phyloP scores from a whole-genome alignment of 2,888 invertebrate genomes.

The Didymodactylos carnosus region DNA sequence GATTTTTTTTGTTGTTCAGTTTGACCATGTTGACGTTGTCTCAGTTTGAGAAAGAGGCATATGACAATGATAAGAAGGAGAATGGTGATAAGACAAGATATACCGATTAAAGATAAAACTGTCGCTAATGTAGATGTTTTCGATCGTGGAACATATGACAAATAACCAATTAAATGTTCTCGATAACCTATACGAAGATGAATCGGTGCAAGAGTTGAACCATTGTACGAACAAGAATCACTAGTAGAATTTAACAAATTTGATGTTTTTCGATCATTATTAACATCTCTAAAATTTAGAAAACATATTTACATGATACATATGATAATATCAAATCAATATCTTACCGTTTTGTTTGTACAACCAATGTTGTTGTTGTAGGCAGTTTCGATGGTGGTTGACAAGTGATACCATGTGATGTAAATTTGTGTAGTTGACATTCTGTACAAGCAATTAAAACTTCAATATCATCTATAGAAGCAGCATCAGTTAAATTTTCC shows the following conservation, averaged over 20 bases:
- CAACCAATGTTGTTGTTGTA: neutral
- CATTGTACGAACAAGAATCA: neutral
- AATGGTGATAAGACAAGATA: neutral
- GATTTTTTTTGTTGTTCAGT: neutral
- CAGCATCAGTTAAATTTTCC: neutral
- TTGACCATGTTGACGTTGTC: no score
- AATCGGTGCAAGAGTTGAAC: neutral
- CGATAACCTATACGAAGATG: neutral
- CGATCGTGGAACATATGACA: neutral
- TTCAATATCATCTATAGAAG: neutral
- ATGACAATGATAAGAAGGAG: neutral
- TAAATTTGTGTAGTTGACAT: neutral
- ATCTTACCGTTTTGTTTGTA: no score
- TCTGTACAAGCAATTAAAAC: neutral
- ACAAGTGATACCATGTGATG: neutral
- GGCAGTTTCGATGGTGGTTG: neutral
- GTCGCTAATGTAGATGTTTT: neutral
- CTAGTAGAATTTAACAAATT: no score
- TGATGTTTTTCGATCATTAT: no score
- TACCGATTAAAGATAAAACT: neutral
- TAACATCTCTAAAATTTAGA: no score
- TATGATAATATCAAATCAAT: no score
- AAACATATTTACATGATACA: no score
- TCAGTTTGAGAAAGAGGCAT: neutral
- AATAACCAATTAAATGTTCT: neutral